Conservation (phyloP, 53 echinoderm and acorn worm genomes). For the Pentamera pediparva region DNA sequence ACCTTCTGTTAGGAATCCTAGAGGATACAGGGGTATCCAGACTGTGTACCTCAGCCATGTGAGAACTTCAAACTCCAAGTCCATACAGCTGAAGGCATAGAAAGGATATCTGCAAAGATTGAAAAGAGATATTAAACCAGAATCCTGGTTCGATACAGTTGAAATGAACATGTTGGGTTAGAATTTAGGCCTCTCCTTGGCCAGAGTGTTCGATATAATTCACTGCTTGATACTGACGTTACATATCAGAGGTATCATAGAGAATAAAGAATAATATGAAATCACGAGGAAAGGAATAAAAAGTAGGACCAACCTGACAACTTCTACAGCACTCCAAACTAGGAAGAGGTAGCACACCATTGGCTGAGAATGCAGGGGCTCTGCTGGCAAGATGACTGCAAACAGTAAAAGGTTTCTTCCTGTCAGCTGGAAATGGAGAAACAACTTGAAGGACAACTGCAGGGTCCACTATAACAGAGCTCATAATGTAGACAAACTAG, state of each 20-base stretch:
- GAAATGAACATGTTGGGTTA: too few relatives aligned
- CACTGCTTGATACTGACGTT: too few relatives aligned
- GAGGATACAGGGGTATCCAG: constrained; percentile 92
- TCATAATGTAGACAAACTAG: background rate
- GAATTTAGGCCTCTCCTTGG: too few relatives aligned
- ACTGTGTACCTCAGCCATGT: constrained; percentile 91
- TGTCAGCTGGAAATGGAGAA: constrained; percentile 55
- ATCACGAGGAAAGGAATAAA: background rate
- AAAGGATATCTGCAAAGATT: constrained; percentile 96
- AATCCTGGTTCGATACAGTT: too few relatives aligned
- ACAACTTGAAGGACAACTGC: too few relatives aligned
- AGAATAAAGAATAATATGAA: too few relatives aligned
- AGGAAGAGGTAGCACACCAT: constrained; percentile 81
- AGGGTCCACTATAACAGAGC: background rate
- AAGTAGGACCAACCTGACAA: constrained; percentile 63
- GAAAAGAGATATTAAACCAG: background rate
- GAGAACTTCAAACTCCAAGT: constrained; percentile 71
- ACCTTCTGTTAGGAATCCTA: constrained; percentile 88
- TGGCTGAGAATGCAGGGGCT: constrained; percentile 53
- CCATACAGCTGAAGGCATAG: constrained; percentile 63
- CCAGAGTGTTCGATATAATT: too few relatives aligned
- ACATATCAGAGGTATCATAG: too few relatives aligned
- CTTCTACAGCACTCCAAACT: constrained; percentile 85
- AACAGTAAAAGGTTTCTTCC: constrained; percentile 81
- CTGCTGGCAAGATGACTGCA: constrained; percentile 65